Evolutionary conservation across 92 coral and sea anemone genomes (phyloP), one percentile per base, ranked within the genome.

Genomic region (Zoanthus sansibaricus): DNA sequence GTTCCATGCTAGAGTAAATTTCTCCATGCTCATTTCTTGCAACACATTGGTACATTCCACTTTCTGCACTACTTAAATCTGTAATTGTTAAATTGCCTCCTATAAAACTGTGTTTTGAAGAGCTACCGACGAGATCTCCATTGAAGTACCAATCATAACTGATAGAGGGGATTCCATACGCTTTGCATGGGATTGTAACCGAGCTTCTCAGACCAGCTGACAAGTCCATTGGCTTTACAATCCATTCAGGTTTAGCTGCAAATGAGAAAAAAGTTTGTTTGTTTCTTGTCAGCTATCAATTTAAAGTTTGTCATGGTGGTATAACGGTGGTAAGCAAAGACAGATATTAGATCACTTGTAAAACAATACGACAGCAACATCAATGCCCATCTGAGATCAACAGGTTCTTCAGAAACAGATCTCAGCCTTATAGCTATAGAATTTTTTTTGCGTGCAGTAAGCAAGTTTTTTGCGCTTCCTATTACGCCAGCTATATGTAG

Each of bases 11-110:
- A 18, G 98, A 83, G 74, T 88, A 84, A 59, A 93, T 49, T 52
- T 93, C 93, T 10, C 96, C 98, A 72, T 94, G 95, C 45, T 77
- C 91, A 74, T 96, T 96, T 6, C 89, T 77, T 12, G 88, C 98
- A 18, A 92, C 91, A 64, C 99, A 96, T 82, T 96, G 99, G 56
- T 96, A 96, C 90, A 96, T 93, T 37, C 99, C 99, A n/a, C 87
- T 88, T 37, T 96, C 94, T 4, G 47, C 59, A 54, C 75, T 83
- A 37, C 62, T 79, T 45, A 96, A 79, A 55, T 49, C 64, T 6
- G 87, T 83, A 21, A 96, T 64, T 9, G 92, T 96, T 52, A 96
- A 89, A 73, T 94, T 92, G 69, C 99, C 98, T 0, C 66, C 86
- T 5, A 45, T 59, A 20, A 96, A 87, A 9, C 85, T 42, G 72